Base-by-base conservation (phyloP, 1,140 invertebrate genomes). In the Conopomorpha cramerella region DNA sequence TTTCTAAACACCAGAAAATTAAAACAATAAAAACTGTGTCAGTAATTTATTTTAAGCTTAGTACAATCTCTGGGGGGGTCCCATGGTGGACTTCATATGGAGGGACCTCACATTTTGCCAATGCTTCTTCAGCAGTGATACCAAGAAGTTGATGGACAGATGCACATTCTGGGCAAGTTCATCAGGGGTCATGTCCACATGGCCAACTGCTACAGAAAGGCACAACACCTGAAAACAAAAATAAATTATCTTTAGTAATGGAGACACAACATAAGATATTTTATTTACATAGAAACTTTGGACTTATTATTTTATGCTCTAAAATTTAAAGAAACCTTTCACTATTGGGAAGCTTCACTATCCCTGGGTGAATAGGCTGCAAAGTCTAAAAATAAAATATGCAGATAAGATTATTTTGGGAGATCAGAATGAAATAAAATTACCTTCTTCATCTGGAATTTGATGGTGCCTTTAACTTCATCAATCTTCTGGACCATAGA, bases 391-490 rank as follows among this genome's bases (percentile, higher is more conserved):
- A n/a, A n/a, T n/a, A n/a, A n/a, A n/a, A n/a, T n/a, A n/a, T n/a
- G n/a, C n/a, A n/a, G n/a, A n/a, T n/a, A n/a, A n/a, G n/a, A n/a
- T n/a, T n/a, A n/a, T n/a, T n/a, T n/a, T n/a, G n/a, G n/a, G n/a
- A n/a, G n/a, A n/a, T n/a, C n/a, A n/a, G n/a, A n/a, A n/a, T n/a
- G n/a, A n/a, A 16, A 19, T 25, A 13, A 3, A 29, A n/a, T 45
- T 80, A 96, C 96, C 88, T 99, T 99, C 79, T 99, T 99, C 97
- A 99, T 99, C 78, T 99, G 97, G 81, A 99, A 99, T 77, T 99
- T 99, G 78, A 99, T 99, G 47, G 97, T 99, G 4, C 93, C 94
- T 62, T 97, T 97, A 23, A 98, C 92, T 81, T 99, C 98, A 79
- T 99, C 96, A 45, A 98, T 92, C 72, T 99, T 99, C 41, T 84